phyloP scores from a whole-genome alignment of 2,888 invertebrate genomes.

The Melikaiella ostensackeni region DNA sequence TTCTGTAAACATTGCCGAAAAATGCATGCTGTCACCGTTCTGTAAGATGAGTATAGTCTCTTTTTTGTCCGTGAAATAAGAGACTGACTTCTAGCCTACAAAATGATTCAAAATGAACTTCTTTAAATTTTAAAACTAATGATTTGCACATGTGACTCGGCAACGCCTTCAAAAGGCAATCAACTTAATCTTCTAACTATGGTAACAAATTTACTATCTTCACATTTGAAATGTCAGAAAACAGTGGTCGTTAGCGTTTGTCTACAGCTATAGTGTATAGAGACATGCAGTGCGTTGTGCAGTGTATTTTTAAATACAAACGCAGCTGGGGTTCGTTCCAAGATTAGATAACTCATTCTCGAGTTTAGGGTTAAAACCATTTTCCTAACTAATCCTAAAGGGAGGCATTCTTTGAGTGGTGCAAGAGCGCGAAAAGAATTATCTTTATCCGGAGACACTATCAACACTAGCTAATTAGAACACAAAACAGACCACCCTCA shows the following conservation, averaged over 20 bases:
- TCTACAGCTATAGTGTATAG: not conserved
- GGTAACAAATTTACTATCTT: constrained; percentile 6
- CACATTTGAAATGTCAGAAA: constrained; percentile 14
- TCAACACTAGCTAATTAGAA: not conserved
- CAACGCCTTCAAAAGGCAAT: not conserved
- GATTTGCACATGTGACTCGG: not conserved
- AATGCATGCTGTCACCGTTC: no score
- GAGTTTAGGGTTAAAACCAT: constrained; percentile 31
- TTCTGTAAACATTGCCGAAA: no score
- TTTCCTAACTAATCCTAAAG: constrained; percentile 2
- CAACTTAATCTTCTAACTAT: not conserved
- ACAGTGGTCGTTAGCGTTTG: constrained; percentile 18
- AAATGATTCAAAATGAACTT: not conserved
- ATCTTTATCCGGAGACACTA: not conserved
- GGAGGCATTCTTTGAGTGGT: not conserved
- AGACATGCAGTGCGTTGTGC: not conserved
- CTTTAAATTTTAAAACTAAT: not conserved
- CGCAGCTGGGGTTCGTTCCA: constrained; percentile 55
- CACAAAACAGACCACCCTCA: not conserved
- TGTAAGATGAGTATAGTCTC: no score
- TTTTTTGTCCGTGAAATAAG: no score
- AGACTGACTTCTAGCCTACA: no score
- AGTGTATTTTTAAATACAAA: constrained; percentile 58
- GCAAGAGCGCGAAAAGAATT: constrained; percentile 8
- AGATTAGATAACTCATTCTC: constrained; percentile 59